Evolutionary conservation across 2,888 invertebrate genomes (phyloP).

Genomic region (Mimas tiliae): DNA sequence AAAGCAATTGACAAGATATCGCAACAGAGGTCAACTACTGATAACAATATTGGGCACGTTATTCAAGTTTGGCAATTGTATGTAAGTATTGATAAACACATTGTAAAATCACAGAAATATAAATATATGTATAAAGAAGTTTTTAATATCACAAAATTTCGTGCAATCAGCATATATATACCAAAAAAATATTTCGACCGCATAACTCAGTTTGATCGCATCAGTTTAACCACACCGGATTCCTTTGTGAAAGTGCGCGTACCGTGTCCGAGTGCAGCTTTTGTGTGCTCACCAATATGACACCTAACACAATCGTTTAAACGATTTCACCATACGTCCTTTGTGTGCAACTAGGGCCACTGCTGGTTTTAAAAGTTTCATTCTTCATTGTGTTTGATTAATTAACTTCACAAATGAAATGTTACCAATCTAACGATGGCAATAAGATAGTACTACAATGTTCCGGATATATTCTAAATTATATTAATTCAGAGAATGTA

Average conservation of each 20-base stretch:
- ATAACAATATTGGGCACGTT: background rate
- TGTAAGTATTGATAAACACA: background rate
- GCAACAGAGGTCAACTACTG: conserved; percentile 8
- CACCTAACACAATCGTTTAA: conserved; percentile 68
- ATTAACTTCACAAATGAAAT: background rate
- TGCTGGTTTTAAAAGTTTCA: conserved; percentile 26
- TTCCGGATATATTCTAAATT: too few relatives aligned
- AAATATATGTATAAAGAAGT: background rate
- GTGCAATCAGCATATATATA: background rate
- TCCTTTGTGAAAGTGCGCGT: conserved; percentile 59
- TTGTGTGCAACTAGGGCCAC: conserved; percentile 42
- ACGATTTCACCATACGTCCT: conserved; percentile 49
- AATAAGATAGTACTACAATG: too few relatives aligned
- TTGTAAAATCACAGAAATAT: background rate
- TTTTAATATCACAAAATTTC: background rate
- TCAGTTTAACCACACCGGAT: conserved; percentile 37
- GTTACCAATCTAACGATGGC: too few relatives aligned
- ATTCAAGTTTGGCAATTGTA: background rate
- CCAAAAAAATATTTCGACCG: background rate
- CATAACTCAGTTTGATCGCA: conserved; percentile 19
- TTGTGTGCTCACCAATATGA: conserved; percentile 61
- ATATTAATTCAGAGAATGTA: too few relatives aligned
- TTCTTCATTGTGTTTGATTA: conserved; percentile 6
- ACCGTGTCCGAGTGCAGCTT: conserved; percentile 59
- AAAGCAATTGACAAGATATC: background rate